A percentile compares a stretch with the other conserved stretches of the same genome.
phyloP scores from a whole-genome alignment of 1,140 invertebrate genomes.

The Drosophila cardini region DNA sequence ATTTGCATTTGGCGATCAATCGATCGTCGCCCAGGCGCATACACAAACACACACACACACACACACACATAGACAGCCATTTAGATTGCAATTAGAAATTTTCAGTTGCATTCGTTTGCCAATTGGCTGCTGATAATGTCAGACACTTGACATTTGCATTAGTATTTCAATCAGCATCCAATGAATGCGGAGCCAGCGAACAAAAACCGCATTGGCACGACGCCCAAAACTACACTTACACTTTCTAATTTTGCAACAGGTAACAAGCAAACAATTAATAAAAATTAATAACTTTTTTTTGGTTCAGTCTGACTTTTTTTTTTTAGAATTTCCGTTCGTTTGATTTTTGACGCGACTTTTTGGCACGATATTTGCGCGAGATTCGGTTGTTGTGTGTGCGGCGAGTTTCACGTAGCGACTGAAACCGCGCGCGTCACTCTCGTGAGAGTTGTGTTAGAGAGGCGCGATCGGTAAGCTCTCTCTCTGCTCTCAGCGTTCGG shows the following conservation, averaged over 20 bases:
- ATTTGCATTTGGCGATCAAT: conserved; percentile 73
- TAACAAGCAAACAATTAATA: conserved; percentile 28
- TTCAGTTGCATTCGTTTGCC: conserved; percentile 38
- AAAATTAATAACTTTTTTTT: conserved; percentile 26
- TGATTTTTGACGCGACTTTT: conserved; percentile 10
- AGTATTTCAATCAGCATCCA: conserved; percentile 34
- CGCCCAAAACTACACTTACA: conserved; percentile 63
- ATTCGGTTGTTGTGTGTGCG: conserved; percentile 62
- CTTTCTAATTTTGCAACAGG: conserved; percentile 54
- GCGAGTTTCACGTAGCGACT: conserved; percentile 66
- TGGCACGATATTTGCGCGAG: conserved; percentile 46
- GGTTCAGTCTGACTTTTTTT: not conserved
- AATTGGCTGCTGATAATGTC: conserved; percentile 68
- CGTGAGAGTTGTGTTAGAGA: conserved; percentile 48
- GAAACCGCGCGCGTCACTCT: conserved; percentile 62
- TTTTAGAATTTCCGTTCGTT: conserved; percentile 2
- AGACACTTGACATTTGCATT: conserved; percentile 56
- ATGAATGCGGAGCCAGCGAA: not conserved
- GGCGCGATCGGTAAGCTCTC: conserved; percentile 13
- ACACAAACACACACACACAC: conserved; percentile 5
- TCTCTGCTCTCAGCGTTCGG: conserved; percentile 32
- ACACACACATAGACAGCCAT: not conserved
- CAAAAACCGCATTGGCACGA: conserved; percentile 19
- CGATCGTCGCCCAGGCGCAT: conserved; percentile 50
- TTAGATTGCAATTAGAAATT: conserved; percentile 2